Base-by-base conservation (phyloP, 2,797 vertebrate species). In the Hipposideros larvatus region DNA sequence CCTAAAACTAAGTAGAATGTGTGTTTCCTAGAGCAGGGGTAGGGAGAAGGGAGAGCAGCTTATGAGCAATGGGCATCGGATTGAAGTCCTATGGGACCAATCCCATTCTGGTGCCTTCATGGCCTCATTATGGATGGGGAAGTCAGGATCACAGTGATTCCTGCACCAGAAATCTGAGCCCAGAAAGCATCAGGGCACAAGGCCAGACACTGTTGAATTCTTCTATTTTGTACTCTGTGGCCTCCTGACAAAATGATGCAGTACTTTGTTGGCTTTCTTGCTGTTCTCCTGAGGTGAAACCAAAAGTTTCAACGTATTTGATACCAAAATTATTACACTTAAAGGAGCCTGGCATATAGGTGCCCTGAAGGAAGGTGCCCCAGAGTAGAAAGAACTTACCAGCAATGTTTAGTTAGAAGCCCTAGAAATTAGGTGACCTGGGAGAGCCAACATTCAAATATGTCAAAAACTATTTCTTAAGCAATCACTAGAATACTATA, bases 391-490 rank as follows among this genome's bases (percentile, higher is more conserved):
- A 77, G 11, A 71, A 61, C 1, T 22, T 10, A 46, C 43, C 66
- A 71, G 57, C 11, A 16, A 53, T 34, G 71, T 43, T 71, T 19
- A 71, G 46, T n/a, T 68, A 68, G 8, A 77, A 80, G 34, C 46
- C 14, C 16, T 0, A 26, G 26, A 80, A 37, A 78, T 84, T 37
- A 90, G 51, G 31, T 90, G 31, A 82, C 31, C 80, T 63, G 59
- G 21, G 22, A 94, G 24, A 95, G 66, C 85, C 90, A 92, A 73
- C 37, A 68, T 5, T 87, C 83, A 78, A 82, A 57, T 70, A 26
- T 28, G 4, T 65, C 63, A 61, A 83, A 80, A 94, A 59, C 48
- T 79, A 78, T 61, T 93, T 97, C 70, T 68, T 37, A 66, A 79
- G 53, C 51, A 73, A 87, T 91, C 83, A 28, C 26, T 92, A 79